Evolutionary conservation across 2,888 invertebrate genomes (phyloP).

Genomic region (Stenurella melanura): DNA sequence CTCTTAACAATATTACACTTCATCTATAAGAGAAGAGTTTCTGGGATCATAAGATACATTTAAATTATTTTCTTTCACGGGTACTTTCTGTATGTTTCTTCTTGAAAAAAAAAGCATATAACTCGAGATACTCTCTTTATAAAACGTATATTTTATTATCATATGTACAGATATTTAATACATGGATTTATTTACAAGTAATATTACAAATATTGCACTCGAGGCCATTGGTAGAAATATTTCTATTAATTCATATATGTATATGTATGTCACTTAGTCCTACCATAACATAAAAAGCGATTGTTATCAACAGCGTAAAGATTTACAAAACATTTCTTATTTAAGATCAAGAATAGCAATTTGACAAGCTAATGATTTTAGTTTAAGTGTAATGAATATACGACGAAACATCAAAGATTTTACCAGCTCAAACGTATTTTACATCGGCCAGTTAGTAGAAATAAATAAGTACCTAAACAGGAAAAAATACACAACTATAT

Average conservation of each 20-base stretch:
- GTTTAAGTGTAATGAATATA: neutral
- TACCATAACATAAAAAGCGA: neutral
- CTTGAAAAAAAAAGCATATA: too few species aligned
- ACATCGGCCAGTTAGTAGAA: too few species aligned
- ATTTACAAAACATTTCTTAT: neutral
- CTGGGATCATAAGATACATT: too few species aligned
- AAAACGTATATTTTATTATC: neutral
- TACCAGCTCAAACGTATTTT: neutral
- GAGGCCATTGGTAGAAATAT: constrained; percentile 40
- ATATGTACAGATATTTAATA: constrained; percentile 17
- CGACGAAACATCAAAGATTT: neutral
- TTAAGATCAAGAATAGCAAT: neutral
- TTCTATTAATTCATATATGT: constrained; percentile 8
- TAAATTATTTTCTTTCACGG: too few species aligned
- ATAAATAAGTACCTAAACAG: too few species aligned
- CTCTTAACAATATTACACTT: too few species aligned
- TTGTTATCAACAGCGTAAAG: neutral
- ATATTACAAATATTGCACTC: constrained; percentile 46
- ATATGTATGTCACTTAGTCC: neutral
- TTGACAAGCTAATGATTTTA: neutral
- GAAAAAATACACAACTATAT: too few species aligned
- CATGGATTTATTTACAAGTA: constrained; percentile 34
- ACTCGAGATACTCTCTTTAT: too few species aligned
- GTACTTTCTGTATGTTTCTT: too few species aligned
- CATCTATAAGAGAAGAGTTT: too few species aligned